Evolutionary conservation across 2,797 vertebrate genomes (phyloP), one percentile per base, ranked within the genome.

Genomic region (Phataginus tricuspis): DNA sequence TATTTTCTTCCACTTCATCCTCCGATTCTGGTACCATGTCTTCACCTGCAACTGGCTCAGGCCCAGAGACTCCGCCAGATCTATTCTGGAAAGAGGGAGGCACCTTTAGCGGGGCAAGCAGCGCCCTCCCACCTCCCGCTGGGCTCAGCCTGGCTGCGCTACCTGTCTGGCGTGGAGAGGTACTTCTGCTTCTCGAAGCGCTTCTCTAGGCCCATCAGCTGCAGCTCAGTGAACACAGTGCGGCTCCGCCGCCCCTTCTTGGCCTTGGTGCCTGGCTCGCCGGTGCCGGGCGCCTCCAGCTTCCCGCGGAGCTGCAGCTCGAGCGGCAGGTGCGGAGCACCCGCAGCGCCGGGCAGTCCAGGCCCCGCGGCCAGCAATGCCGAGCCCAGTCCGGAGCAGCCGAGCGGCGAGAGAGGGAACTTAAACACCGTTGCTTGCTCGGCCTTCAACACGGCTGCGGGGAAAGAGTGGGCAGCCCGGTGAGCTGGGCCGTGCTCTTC

Each of bases 1-100:
- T 98, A 99, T 99, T 99, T 99, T 99, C 98, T 99, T 99, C 99
- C 99, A 99, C 95, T 99, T 99, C 99, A 99, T 99, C 97, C 99
- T 99, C 96, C 99, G 98, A 98, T 99, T 99, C 98, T 99, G 99
- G 98, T 99, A 99, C 99, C 99, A 99, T 0, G 99, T 99, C 98
- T 99, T 99, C 98, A 99, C 99, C 97, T 99, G 99, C 94, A 99
- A 98, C 97, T 99, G 99, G 98, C 99, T 99, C 96, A 99, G 99
- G 61, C 99, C 99, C 99, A 99, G 96, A 64, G 99, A 99, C 97
- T 99, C 99, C 0, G 99, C 99, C 51, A 99, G 98, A 95, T 99
- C 99, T 99, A 99, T 99, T 99, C 99, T 99, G 99, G 71, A 97
- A 95, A 98, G 97, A 98, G 95, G 18, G 68, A 77, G 7, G 90